phyloP scores from a whole-genome alignment of 35 echinoderm and acorn worm genomes.

The Patiria miniata region DNA sequence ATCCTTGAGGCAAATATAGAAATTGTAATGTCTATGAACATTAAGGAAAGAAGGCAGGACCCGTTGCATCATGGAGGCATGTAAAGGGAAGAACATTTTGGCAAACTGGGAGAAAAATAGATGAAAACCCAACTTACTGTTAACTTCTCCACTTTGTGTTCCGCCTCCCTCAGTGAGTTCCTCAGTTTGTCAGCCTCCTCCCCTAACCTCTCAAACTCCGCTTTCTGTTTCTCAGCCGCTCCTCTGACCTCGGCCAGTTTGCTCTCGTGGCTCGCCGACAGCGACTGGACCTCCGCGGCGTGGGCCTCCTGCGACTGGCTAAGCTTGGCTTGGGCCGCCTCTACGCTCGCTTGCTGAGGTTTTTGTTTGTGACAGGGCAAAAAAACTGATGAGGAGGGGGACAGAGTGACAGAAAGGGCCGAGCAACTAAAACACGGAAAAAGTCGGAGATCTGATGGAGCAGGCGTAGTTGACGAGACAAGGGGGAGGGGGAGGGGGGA shows the following conservation, averaged over 20 bases:
- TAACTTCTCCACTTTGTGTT: constrained; percentile 14
- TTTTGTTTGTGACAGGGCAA: constrained; percentile 28
- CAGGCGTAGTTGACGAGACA: background rate
- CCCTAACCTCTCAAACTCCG: constrained; percentile 41
- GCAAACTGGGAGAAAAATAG: too few species aligned
- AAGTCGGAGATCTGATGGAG: constrained; percentile 10
- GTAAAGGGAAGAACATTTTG: too few species aligned
- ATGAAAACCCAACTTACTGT: background rate
- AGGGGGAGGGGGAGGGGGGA: too few species aligned
- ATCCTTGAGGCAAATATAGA: too few species aligned
- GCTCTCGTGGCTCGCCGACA: background rate
- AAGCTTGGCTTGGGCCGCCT: constrained; percentile 20
- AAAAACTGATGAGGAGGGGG: background rate
- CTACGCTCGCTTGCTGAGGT: constrained; percentile 45
- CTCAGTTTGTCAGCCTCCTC: constrained; percentile 50
- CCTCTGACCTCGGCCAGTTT: constrained; percentile 17
- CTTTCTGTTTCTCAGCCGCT: constrained; percentile 55
- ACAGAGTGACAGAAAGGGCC: constrained; percentile 11
- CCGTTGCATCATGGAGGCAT: too few species aligned
- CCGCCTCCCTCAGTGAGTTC: constrained; percentile 41
- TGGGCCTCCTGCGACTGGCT: constrained; percentile 11
- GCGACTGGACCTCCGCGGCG: constrained; percentile 43
- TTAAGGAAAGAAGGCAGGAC: too few species aligned
- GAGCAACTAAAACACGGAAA: constrained; percentile 20
- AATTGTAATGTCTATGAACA: too few species aligned